Conservation (phyloP, 2,888 invertebrate species). For the Calameuta idolon region DNA sequence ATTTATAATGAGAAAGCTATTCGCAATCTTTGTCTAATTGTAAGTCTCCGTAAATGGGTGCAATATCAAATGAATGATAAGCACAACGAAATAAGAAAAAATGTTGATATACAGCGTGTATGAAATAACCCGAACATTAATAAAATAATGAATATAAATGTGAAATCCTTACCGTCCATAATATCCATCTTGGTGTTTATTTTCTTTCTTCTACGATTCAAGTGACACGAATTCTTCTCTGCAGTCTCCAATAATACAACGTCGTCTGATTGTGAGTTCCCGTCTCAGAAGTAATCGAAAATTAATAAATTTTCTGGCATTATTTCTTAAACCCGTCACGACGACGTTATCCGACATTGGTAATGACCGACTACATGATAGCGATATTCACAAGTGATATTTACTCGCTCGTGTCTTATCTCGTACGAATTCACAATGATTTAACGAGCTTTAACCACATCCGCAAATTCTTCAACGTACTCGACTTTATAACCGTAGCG, state of each 20-base stretch:
- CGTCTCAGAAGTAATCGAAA: slow-evolving; percentile 31
- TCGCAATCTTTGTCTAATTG: neutral
- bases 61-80: neutral
- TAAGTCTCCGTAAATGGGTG: neutral
- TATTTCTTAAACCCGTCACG: neutral
- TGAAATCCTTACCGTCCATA: slow-evolving; percentile 42
- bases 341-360: neutral
- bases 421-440: neutral
- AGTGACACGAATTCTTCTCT: neutral
- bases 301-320: neutral
- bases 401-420: neutral
- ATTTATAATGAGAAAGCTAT: neutral
- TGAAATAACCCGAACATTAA: neutral
- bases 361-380: neutral
- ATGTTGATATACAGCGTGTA: neutral
- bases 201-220: neutral
- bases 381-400: neutral
- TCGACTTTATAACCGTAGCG: neutral
- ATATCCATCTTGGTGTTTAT: slow-evolving; percentile 41
- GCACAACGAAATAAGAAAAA: neutral
- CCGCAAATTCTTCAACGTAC: neutral
- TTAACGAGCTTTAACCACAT: neutral
- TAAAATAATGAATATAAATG: neutral
- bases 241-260: neutral
- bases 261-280: neutral